Evolutionary conservation across 2,888 invertebrate genomes (phyloP).

Genomic region (Timandra comae): DNA sequence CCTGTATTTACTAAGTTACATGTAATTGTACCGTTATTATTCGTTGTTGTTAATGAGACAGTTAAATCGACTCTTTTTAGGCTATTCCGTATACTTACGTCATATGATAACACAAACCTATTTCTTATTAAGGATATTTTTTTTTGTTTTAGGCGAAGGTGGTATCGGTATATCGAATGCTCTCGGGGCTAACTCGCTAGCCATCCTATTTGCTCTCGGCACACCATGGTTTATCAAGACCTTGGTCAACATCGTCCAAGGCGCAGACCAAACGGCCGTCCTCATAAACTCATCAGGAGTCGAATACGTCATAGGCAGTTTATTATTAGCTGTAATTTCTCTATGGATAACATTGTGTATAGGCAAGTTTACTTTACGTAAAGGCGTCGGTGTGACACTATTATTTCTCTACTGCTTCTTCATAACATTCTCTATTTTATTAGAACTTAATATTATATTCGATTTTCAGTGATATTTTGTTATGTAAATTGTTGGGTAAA

Average conservation of each 20-base stretch:
- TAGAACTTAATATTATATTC: slow-evolving; percentile 84
- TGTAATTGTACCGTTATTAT: too few species aligned
- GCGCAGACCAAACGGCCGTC: slow-evolving; percentile 70
- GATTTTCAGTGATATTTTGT: slow-evolving; percentile 13
- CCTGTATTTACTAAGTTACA: too few species aligned
- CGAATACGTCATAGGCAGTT: slow-evolving; percentile 87
- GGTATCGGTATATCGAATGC: slow-evolving; percentile 93
- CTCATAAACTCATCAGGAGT: slow-evolving; percentile 86
- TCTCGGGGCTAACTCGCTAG: slow-evolving; percentile 89
- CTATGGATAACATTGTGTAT: slow-evolving; percentile 82
- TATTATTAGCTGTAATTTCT: slow-evolving; percentile 83
- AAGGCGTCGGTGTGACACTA: slow-evolving; percentile 81
- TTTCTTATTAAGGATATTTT: too few species aligned
- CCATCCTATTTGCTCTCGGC: slow-evolving; percentile 88
- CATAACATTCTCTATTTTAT: slow-evolving; percentile 84
- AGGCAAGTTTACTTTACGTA: slow-evolving; percentile 84
- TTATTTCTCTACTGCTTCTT: slow-evolving; percentile 81
- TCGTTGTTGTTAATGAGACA: too few species aligned
- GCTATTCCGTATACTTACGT: too few species aligned
- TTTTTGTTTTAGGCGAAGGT: slow-evolving; percentile 81
- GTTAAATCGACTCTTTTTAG: too few species aligned
- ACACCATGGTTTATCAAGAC: slow-evolving; percentile 90
- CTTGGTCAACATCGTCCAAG: slow-evolving; percentile 66
- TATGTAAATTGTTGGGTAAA: too few species aligned
- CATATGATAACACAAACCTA: too few species aligned